Evolutionary conservation across 2,113 vertebrate genomes (phyloP).

Genomic region (Centropus unirufus): DNA sequence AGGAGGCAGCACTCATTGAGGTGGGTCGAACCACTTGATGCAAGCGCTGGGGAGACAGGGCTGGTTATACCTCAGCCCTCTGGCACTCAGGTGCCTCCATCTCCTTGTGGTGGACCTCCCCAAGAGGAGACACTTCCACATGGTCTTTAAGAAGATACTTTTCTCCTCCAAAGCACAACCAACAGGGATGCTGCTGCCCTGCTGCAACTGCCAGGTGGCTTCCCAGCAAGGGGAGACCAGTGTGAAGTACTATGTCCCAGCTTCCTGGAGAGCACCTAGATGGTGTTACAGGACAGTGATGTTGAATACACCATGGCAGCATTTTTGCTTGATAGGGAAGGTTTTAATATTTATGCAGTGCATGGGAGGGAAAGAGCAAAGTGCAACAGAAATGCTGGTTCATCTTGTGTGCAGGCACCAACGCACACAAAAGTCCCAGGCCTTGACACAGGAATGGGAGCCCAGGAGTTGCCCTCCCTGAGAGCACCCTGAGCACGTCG

Average conservation of each 20-base stretch:
- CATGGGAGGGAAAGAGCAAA: background rate
- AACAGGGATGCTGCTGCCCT: fast-evolving
- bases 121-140: background rate
- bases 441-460: background rate
- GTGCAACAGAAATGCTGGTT: background rate
- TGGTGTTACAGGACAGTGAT: fast-evolving
- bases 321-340: background rate
- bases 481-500: background rate
- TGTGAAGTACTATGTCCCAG: background rate
- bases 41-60: background rate
- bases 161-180: background rate
- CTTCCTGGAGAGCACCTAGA: background rate
- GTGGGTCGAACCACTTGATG: fast-evolving
- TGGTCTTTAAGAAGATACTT: background rate
- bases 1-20: fast-evolving
- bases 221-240: background rate
- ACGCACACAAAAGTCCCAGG: fast-evolving
- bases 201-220: fast-evolving
- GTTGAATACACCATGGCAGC: background rate
- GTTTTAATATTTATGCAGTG: background rate
- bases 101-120: fast-evolving
- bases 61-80: background rate
- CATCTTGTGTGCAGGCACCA: background rate
- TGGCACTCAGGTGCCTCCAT: fast-evolving
- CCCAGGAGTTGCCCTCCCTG: background rate